A percentile compares a stretch with the other conserved stretches of the same genome.
Evolutionary conservation across 2,888 invertebrate species (phyloP).

Genomic region (Plutella xylostella): DNA sequence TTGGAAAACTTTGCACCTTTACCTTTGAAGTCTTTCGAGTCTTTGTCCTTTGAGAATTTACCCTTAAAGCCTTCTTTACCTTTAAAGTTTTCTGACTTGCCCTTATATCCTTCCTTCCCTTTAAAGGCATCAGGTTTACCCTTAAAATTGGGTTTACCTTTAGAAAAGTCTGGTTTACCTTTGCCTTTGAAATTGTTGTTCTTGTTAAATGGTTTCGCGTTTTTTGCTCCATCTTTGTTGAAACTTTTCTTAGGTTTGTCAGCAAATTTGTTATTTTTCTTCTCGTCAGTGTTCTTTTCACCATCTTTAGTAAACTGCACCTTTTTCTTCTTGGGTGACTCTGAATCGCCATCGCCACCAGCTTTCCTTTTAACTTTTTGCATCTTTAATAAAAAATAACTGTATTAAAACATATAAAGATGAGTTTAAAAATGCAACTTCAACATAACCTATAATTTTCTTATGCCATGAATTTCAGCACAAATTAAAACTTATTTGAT

Average conservation of each 20-base stretch:
- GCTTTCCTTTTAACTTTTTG: slow-evolving; percentile 51
- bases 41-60: no score
- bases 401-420: background rate
- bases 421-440: background rate
- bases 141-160: background rate
- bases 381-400: slow-evolving; percentile 24
- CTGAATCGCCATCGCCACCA: slow-evolving; percentile 25
- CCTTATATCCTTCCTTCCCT: no score
- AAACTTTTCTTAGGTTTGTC: slow-evolving; percentile 13
- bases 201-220: slow-evolving; percentile 23
- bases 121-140: slow-evolving; percentile 20
- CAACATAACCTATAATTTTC: background rate
- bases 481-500: no score
- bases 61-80: background rate
- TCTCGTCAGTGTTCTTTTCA: slow-evolving; percentile 17
- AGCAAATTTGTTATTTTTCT: slow-evolving; percentile 14
- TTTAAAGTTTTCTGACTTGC: background rate
- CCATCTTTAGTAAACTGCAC: slow-evolving; percentile 22
- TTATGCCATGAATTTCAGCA: background rate
- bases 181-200: slow-evolving; percentile 2
- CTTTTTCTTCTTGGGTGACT: slow-evolving; percentile 41
- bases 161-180: no score
- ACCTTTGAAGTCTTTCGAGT: background rate
- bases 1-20: slow-evolving; percentile 26
- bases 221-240: slow-evolving; percentile 13